phyloP scores from a whole-genome alignment of 2,797 vertebrate species.

The Sebastes iracundus region DNA sequence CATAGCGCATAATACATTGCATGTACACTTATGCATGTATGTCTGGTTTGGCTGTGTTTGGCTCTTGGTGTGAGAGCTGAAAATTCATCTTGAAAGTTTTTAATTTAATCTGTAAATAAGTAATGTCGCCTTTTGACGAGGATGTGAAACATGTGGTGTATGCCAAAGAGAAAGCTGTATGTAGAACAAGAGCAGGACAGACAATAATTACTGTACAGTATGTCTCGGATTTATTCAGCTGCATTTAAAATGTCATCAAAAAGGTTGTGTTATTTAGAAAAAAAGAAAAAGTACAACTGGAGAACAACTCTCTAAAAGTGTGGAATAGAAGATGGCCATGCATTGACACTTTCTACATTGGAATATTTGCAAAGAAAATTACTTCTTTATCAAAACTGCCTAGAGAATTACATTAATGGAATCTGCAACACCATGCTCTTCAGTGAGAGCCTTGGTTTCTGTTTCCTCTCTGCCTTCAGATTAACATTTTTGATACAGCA shows the following conservation, averaged over 20 bases:
- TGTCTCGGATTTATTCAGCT: not conserved
- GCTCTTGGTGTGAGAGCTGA: not conserved
- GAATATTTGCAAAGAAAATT: not conserved
- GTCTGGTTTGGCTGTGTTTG: not conserved
- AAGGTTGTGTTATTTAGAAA: not conserved
- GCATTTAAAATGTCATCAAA: not conserved
- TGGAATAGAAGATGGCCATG: not conserved
- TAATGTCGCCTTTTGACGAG: not conserved
- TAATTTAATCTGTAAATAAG: not conserved
- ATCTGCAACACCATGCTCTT: not conserved
- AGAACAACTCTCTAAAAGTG: not conserved
- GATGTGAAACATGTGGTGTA: not conserved
- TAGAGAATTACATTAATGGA: not conserved
- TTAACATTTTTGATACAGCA: not conserved
- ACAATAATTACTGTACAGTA: not conserved
- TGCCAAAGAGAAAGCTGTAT: not conserved
- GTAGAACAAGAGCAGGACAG: not conserved
- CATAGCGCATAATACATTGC: not conserved
- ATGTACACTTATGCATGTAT: not conserved
- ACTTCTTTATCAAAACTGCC: not conserved
- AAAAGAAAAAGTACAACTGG: not conserved
- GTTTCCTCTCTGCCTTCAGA: not conserved
- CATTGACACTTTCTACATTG: not conserved
- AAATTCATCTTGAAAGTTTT: not conserved
- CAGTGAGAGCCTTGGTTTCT: not conserved